These are phyloP conservation scores for Antechinus flavipes DNA, from an alignment of 2,113 vertebrate species.

Conservation along the genomic window DNA sequence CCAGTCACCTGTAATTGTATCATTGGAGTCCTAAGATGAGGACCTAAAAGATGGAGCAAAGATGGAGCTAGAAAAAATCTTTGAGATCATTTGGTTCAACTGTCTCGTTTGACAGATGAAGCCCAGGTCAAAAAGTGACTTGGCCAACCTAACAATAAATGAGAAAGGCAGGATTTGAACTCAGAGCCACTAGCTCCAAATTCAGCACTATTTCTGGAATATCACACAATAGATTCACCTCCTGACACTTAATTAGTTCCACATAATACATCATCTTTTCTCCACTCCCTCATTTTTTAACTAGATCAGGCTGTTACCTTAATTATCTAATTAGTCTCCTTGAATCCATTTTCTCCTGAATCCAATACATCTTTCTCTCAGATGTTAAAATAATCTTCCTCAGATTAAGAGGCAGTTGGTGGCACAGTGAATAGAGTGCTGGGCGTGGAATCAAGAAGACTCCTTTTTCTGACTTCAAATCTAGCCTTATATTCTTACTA, in stretches of 20 bases:
- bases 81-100: no score
- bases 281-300: background rate
- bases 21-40: no score
- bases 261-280: background rate
- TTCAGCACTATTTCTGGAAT: background rate
- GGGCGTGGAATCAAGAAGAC: no score
- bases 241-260: background rate
- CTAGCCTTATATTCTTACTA: no score
- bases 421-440: no score
- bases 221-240: background rate
- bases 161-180: background rate
- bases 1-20: no score
- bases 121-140: background rate
- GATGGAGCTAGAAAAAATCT: no score
- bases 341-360: background rate
- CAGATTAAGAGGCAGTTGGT: background rate
- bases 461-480: no score
- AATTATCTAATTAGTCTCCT: background rate
- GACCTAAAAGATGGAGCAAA: no score
- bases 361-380: background rate
- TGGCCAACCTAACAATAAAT: background rate
- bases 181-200: background rate
- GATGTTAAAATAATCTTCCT: background rate
- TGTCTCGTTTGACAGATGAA: no score
- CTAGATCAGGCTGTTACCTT: background rate